Evolutionary conservation across 2,113 vertebrate species (phyloP).

Genomic region (Thryonomys swinderianus): DNA sequence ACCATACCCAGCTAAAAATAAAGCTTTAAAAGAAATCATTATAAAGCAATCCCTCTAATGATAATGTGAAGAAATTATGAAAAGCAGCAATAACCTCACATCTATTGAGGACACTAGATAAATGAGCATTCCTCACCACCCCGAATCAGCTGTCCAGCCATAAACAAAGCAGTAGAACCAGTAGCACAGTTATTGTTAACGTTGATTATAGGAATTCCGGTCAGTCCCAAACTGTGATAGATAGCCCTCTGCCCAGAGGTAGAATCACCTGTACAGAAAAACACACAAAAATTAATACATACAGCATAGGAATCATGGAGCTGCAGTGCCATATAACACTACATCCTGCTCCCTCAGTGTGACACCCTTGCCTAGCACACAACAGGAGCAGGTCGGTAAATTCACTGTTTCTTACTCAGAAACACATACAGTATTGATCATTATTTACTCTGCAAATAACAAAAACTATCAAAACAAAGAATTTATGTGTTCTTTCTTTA

Average conservation of each 20-base stretch:
- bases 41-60: slow-evolving; percentile 1
- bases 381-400: background rate
- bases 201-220: slow-evolving; percentile 97
- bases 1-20: background rate
- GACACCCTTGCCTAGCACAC: background rate
- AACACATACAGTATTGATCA: slow-evolving; percentile 7
- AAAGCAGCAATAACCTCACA: background rate
- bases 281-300: background rate
- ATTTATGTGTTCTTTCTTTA: background rate
- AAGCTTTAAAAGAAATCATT: background rate
- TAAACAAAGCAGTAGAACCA: slow-evolving; percentile 95
- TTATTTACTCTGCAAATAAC: slow-evolving; percentile 3
- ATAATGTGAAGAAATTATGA: background rate
- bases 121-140: slow-evolving; percentile 90
- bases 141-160: slow-evolving; percentile 92
- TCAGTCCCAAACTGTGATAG: slow-evolving; percentile 95
- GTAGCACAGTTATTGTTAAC: slow-evolving; percentile 99
- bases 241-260: slow-evolving; percentile 95
- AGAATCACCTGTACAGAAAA: slow-evolving; percentile 91
- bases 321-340: background rate
- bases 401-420: background rate
- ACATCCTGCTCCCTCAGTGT: background rate
- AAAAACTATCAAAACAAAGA: slow-evolving; percentile 39
- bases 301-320: background rate
- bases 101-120: background rate